These are phyloP conservation scores for Macquaria ambigua DNA, from an alignment of 2,113 vertebrate species.

Conservation along the genomic window DNA sequence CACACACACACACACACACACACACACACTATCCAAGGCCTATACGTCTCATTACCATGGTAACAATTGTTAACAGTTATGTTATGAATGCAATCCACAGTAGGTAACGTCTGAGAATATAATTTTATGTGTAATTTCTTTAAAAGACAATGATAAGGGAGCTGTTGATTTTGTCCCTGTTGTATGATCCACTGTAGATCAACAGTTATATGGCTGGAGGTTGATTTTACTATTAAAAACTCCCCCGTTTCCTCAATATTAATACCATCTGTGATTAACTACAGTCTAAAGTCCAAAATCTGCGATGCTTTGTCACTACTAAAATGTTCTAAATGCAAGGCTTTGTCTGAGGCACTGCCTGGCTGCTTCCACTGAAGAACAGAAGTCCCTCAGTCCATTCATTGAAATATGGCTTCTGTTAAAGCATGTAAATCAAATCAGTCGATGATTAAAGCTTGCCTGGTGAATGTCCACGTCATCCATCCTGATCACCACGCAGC, in stretches of 20 bases:
- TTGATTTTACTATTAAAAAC: background rate
- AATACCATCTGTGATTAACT: background rate
- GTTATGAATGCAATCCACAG: background rate
- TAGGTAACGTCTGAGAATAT: background rate
- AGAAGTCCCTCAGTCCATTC: slow-evolving; percentile 6
- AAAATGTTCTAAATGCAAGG: background rate
- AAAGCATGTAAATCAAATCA: slow-evolving; percentile 50
- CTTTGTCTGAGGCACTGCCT: background rate
- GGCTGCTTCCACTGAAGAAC: background rate
- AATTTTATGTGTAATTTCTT: background rate
- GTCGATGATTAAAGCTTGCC: slow-evolving; percentile 76
- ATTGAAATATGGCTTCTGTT: slow-evolving; percentile 9
- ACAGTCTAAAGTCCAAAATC: background rate
- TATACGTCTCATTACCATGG: background rate
- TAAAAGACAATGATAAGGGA: background rate
- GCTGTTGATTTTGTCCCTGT: background rate
- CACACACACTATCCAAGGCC: no score
- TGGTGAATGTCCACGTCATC: slow-evolving; percentile 96
- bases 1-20: no score
- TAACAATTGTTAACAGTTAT: background rate
- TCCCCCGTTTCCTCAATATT: background rate
- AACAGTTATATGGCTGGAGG: background rate
- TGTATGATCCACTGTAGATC: background rate
- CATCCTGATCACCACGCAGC: slow-evolving; percentile 91
- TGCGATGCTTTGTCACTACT: background rate